These are phyloP conservation scores for Himantopus leucocephalus DNA, from an alignment of 2,113 vertebrate species.

Conservation along the genomic window DNA sequence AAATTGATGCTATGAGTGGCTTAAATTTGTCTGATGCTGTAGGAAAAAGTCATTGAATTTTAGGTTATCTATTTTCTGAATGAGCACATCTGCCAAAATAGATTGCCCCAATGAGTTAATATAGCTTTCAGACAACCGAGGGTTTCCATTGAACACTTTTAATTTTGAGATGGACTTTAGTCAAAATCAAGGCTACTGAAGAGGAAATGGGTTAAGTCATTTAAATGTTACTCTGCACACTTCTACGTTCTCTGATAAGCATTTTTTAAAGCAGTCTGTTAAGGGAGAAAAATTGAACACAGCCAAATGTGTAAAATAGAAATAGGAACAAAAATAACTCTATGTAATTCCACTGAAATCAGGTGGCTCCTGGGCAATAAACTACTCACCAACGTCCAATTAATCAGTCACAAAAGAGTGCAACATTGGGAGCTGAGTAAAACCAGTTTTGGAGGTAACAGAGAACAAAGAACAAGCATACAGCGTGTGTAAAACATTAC, in stretches of 20 bases:
- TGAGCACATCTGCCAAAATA: slow-evolving; percentile 16
- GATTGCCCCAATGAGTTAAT: not conserved
- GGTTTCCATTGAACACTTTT: not conserved
- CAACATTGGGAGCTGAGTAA: not conserved
- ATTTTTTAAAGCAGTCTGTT: not conserved
- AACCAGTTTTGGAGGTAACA: not conserved
- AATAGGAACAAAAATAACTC: not conserved
- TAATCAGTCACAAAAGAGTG: not conserved
- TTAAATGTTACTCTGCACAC: not conserved
- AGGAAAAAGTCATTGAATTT: slow-evolving; percentile 23
- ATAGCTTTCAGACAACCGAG: not conserved
- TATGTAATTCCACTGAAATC: not conserved
- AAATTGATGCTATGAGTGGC: slow-evolving; percentile 4
- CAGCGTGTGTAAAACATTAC: not conserved
- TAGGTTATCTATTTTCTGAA: slow-evolving; percentile 42
- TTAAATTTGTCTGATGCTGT: slow-evolving; percentile 22
- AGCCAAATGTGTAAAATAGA: not conserved
- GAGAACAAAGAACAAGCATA: not conserved
- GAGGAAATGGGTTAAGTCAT: not conserved
- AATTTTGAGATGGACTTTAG: not conserved
- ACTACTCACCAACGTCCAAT: not conserved
- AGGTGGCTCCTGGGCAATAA: not conserved
- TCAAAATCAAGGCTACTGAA: not conserved
- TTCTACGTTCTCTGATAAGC: not conserved
- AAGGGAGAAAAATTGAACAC: not conserved